Evolutionary conservation across 2,113 vertebrate species (phyloP), one percentile per base, ranked within the genome.

Genomic region (Dicentrarchus labrax): DNA sequence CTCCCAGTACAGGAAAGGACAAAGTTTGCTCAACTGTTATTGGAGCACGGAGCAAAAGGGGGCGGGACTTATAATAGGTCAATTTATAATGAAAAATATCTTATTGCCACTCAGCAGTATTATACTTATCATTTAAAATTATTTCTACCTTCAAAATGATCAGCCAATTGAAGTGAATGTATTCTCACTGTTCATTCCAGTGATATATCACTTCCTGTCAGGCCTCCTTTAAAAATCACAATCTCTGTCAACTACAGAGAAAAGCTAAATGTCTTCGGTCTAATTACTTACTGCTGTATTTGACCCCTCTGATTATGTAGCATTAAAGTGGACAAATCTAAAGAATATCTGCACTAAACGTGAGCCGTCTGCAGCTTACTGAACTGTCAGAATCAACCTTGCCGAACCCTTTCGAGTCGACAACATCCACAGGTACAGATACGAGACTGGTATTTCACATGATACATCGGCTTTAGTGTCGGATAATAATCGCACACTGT

Each of bases 401-500:
- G 1, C 8, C 5, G 7, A 19, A 61, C 59, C 53, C 45, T 36
- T 30, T 47, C 54, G 17, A 65, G 78, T n/a, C 0, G 2, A 80
- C 11, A 15, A 22, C 76, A 13, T 68, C 67, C 21, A 16, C 74
- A 45, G 47, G 65, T 50, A 21, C 54, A 51, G 73, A 76, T 24
- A 16, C 54, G 48, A 22, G 67, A 54, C 72, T 13, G 73, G 66
- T 17, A 78, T 83, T 81, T 82, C 82, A 43, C 85, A 36, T 0
- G 16, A 76, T 19, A 5, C 8, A 0, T 45, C 3, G 17, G 41
- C 84, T 82, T 66, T 43, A 10, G 84, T 56, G 81, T 85, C 89
- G 50, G 69, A 84, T n/a, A 4, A 68, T 48, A 69, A 81, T 84
- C 38, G 71, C 59, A 66, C 90, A 91, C 86, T 85, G 90, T 90